Percentiles rank a stretch among this genome's conserved stretches.
phyloP scores from a whole-genome alignment of 2,888 invertebrate species.

The Cataglyphis rosenhaueri region DNA sequence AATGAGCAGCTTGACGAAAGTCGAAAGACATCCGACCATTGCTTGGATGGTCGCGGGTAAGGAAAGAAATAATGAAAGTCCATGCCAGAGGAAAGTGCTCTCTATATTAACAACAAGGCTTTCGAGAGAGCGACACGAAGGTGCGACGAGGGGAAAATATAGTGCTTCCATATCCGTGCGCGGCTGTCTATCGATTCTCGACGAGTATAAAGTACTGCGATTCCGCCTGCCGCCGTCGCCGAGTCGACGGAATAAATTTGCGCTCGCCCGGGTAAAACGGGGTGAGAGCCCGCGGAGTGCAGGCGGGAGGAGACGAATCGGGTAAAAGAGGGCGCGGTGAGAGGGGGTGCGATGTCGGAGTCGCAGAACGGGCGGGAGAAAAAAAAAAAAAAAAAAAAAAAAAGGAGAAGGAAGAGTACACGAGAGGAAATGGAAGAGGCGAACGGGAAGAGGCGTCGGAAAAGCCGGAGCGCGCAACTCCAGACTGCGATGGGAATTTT shows the following conservation, averaged over 20 bases:
- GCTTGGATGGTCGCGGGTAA: slow-evolving; percentile 27
- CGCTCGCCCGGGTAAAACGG: slow-evolving; percentile 80
- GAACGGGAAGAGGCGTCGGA: slow-evolving; percentile 60
- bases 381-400: background rate
- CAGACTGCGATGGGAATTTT: slow-evolving; percentile 66
- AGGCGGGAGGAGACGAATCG: slow-evolving; percentile 52
- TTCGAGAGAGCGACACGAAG: slow-evolving; percentile 69
- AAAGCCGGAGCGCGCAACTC: slow-evolving; percentile 64
- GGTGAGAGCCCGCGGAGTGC: slow-evolving; percentile 68
- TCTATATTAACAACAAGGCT: slow-evolving; percentile 80
- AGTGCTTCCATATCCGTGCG: slow-evolving; percentile 79
- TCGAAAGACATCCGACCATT: slow-evolving; percentile 8
- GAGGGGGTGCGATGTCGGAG: slow-evolving; percentile 61
- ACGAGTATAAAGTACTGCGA: slow-evolving; percentile 83
- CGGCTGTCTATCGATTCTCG: slow-evolving; percentile 80
- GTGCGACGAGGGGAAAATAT: slow-evolving; percentile 75
- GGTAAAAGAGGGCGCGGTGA: slow-evolving; percentile 59
- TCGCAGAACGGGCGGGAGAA: slow-evolving; percentile 3
- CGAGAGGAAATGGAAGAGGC: slow-evolving; percentile 71
- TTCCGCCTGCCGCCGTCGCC: slow-evolving; percentile 79
- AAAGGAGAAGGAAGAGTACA: slow-evolving; percentile 54
- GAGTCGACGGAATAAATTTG: slow-evolving; percentile 84
- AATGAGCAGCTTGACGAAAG: slow-evolving; percentile 2
- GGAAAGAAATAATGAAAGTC: slow-evolving; percentile 44
- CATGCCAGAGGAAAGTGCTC: slow-evolving; percentile 39